Evolutionary conservation across 2,113 vertebrate genomes (phyloP).

Genomic region (Uropsilus gracilis): DNA sequence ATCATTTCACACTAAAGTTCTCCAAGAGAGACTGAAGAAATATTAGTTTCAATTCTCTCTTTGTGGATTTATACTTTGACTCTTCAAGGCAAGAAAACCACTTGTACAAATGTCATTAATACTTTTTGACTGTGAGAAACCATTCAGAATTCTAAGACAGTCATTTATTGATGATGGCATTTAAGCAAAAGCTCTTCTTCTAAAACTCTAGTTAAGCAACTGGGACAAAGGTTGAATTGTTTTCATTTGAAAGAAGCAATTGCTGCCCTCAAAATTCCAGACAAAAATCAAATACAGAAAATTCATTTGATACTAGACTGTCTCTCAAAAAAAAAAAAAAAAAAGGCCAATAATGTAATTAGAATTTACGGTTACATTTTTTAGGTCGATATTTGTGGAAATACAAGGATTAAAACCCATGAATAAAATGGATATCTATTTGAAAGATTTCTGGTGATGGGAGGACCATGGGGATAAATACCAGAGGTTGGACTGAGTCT

Average conservation of each 20-base stretch:
- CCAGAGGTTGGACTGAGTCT: conserved; percentile 31
- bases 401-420: neutral
- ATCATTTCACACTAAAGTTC: neutral
- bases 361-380: neutral
- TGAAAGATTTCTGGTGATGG: neutral
- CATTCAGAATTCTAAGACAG: conserved; percentile 38
- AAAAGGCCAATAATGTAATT: neutral
- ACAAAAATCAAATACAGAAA: conserved; percentile 16
- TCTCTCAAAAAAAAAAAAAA: neutral
- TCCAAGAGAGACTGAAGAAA: conserved; percentile 9
- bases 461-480: neutral
- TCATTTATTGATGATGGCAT: conserved; percentile 7
- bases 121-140: conserved; percentile 58
- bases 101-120: conserved; percentile 44
- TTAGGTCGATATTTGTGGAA: neutral
- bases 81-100: conserved; percentile 21
- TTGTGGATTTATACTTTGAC: conserved; percentile 37
- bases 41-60: neutral
- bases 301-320: conserved; percentile 1
- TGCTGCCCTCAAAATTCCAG: conserved; percentile 49
- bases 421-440: neutral
- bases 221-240: conserved; percentile 60
- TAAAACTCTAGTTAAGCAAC: conserved; percentile 22
- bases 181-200: conserved; percentile 31
- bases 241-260: conserved; percentile 62